phyloP scores from a whole-genome alignment of 2,888 invertebrate genomes.

The Drosophila diplacantha region DNA sequence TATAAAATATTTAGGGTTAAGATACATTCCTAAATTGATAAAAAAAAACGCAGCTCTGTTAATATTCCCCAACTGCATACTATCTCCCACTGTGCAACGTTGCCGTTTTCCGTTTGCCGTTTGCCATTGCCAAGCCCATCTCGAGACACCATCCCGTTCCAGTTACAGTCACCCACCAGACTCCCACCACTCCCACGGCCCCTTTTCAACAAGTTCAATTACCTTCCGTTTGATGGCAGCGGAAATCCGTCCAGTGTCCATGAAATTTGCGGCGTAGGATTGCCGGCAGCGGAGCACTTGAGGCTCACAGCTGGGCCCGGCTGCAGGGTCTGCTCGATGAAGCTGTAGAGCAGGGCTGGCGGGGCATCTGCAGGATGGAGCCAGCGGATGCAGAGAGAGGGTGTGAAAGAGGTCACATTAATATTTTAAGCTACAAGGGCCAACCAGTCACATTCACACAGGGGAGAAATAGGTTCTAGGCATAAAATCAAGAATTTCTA shows the following conservation, averaged over 20 bases:
- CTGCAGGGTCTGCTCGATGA: constrained; percentile 88
- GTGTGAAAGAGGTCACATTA: constrained; percentile 55
- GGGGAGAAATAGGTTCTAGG: constrained; percentile 1
- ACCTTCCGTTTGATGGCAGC: constrained; percentile 81
- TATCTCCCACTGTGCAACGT: constrained; percentile 1
- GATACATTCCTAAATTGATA: background rate
- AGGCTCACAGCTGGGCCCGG: constrained; percentile 87
- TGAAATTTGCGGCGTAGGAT: constrained; percentile 87
- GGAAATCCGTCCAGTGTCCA: constrained; percentile 88
- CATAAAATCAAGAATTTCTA: constrained; percentile 2
- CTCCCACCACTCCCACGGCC: constrained; percentile 1
- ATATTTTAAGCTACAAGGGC: constrained; percentile 52
- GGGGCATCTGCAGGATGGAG: constrained; percentile 82
- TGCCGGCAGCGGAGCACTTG: constrained; percentile 87
- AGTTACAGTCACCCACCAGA: background rate
- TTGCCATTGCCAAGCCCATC: constrained; percentile 51
- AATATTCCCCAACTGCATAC: background rate
- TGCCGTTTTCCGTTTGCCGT: constrained; percentile 11
- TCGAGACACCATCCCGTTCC: constrained; percentile 1
- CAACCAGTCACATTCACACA: constrained; percentile 6
- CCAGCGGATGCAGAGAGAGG: constrained; percentile 9
- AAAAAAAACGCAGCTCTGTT: too few species aligned
- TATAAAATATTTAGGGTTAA: background rate
- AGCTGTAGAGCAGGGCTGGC: constrained; percentile 86
- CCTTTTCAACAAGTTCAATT: constrained; percentile 77